A percentile compares a stretch with the other conserved stretches of the same genome.
These are phyloP conservation scores for Odocoileus virginianus DNA, from an alignment of 2,113 vertebrate species.

Conservation along the genomic window DNA sequence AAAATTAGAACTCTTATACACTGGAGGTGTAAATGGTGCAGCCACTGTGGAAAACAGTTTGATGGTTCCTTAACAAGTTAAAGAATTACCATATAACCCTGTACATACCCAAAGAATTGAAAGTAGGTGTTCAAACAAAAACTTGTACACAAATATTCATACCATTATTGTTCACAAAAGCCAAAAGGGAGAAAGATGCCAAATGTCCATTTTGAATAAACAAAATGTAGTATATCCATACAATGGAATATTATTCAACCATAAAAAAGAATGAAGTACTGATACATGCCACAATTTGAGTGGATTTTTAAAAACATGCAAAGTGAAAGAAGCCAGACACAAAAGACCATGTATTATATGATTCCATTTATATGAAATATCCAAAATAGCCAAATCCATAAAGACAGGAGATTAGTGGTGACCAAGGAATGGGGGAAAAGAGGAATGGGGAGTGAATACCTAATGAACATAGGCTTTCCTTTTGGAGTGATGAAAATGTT, in stretches of 20 bases:
- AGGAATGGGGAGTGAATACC: neutral
- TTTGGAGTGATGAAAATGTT: constrained; percentile 12
- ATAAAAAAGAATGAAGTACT: neutral
- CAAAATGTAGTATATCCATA: neutral
- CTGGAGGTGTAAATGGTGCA: neutral
- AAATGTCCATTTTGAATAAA: constrained; percentile 16
- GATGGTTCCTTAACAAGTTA: neutral
- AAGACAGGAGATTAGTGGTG: neutral
- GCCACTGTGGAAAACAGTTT: constrained; percentile 14
- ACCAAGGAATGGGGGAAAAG: neutral
- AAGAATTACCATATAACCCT: neutral
- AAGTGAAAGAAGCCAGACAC: constrained; percentile 20
- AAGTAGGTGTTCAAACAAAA: constrained; percentile 9
- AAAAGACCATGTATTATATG: neutral
- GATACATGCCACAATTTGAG: neutral
- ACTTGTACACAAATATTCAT: neutral
- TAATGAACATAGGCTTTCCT: neutral
- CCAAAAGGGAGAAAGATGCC: neutral
- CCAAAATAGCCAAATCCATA: constrained; percentile 31
- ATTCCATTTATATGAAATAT: neutral
- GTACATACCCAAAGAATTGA: neutral
- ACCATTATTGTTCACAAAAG: constrained; percentile 30
- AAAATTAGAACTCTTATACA: neutral
- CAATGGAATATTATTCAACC: constrained; percentile 13
- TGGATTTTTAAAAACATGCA: constrained; percentile 18